phyloP scores from a whole-genome alignment of 2,888 invertebrate species.

The Phoronis australis region DNA sequence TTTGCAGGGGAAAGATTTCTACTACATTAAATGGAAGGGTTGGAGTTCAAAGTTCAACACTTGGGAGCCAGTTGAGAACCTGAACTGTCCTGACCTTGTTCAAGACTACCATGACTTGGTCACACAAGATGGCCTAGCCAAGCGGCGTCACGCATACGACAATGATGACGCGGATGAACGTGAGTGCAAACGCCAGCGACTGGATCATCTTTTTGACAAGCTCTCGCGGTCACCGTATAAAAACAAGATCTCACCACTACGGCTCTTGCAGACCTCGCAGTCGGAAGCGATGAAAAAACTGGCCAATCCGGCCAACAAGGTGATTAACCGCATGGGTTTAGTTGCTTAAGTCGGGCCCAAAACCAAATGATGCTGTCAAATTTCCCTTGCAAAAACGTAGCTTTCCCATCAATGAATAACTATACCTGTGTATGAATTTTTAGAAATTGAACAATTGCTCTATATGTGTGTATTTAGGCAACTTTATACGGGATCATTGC shows the following conservation, averaged over 20 bases:
- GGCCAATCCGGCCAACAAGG: no score
- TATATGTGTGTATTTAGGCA: no score
- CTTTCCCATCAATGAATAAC: no score
- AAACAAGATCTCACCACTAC: conserved; percentile 30
- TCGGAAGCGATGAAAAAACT: no score
- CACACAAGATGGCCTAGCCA: conserved; percentile 1
- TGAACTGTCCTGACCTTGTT: conserved; percentile 53
- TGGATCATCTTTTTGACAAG: conserved; percentile 35
- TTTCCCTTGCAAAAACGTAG: no score
- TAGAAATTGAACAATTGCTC: no score
- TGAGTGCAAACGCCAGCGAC: neutral
- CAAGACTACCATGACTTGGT: conserved; percentile 22
- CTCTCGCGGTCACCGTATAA: no score
- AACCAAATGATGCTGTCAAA: no score
- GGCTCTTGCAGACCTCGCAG: conserved; percentile 22
- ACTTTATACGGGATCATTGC: no score
- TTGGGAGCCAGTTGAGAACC: conserved; percentile 77
- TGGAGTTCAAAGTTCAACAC: conserved; percentile 69
- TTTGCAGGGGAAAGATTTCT: conserved; percentile 53
- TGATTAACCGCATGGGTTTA: no score
- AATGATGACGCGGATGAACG: neutral
- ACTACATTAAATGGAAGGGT: conserved; percentile 81
- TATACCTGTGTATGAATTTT: no score
- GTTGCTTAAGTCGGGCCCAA: no score
- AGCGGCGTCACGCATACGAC: neutral